Percentiles rank a stretch among this genome's conserved stretches.
Conservation (phyloP, 30 jellyfish, hydroid and myxozoan species). For the Aurelia sp. region DNA sequence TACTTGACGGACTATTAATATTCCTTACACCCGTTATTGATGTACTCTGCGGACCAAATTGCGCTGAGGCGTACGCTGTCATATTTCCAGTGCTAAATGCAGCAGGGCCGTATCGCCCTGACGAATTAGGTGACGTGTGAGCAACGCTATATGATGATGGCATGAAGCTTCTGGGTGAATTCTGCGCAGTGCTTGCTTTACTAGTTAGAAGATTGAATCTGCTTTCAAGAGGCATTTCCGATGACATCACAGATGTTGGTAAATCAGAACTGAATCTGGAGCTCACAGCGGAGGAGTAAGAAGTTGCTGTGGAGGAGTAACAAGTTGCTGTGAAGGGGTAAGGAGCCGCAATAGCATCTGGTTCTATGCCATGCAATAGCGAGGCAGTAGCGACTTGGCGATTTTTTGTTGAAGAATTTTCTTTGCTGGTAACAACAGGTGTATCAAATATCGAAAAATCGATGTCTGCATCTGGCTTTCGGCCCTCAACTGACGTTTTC, state of each 20-base stretch:
- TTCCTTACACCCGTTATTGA: background rate
- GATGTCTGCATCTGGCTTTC: slow-evolving; percentile 42
- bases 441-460: slow-evolving; percentile 61
- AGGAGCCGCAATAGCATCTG: background rate
- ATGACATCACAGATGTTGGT: background rate
- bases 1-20: background rate
- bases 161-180: background rate
- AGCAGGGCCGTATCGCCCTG: background rate
- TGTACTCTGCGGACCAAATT: background rate
- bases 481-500: background rate
- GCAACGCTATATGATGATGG: background rate
- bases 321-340: background rate
- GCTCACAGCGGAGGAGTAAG: background rate
- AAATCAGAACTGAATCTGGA: background rate
- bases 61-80: background rate
- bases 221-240: background rate
- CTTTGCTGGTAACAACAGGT: background rate
- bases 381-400: slow-evolving; percentile 61
- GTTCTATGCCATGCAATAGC: slow-evolving; percentile 37
- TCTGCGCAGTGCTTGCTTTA: background rate
- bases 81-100: background rate
- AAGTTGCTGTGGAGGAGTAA: too few species aligned
- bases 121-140: background rate
- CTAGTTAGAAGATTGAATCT: background rate
- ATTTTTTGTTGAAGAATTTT: background rate